Conservation (phyloP, 1,140 invertebrate species). For the Hycleus cichorii region DNA sequence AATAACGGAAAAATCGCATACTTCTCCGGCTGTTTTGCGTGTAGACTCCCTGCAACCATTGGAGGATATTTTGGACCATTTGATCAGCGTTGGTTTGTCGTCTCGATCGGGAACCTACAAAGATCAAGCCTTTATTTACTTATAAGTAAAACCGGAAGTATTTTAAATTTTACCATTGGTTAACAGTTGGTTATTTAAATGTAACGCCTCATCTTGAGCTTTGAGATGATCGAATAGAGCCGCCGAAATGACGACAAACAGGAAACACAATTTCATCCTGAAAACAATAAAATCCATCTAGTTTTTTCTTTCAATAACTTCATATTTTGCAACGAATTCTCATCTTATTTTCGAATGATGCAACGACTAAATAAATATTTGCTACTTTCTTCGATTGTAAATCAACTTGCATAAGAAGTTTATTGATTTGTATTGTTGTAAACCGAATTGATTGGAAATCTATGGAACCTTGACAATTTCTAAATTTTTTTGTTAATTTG, state of each 20-base stretch:
- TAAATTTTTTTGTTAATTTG: too few species aligned
- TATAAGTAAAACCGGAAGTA: too few species aligned
- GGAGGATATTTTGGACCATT: slow-evolving; percentile 63
- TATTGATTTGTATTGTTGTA: too few species aligned
- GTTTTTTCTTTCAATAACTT: too few species aligned
- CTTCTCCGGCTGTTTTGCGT: slow-evolving; percentile 59
- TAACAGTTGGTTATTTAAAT: neutral
- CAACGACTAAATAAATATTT: too few species aligned
- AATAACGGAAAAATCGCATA: slow-evolving; percentile 33
- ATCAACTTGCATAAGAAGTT: too few species aligned
- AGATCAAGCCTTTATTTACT: too few species aligned
- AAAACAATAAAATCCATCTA: slow-evolving; percentile 8
- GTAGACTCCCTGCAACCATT: slow-evolving; percentile 64
- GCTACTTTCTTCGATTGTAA: too few species aligned
- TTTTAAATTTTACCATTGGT: neutral
- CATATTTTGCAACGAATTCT: too few species aligned
- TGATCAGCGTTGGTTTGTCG: slow-evolving; percentile 50
- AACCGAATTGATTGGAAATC: too few species aligned
- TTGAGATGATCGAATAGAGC: slow-evolving; percentile 2
- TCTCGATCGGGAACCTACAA: slow-evolving; percentile 17
- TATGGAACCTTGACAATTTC: too few species aligned
- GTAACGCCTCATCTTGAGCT: slow-evolving; percentile 3
- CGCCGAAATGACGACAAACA: slow-evolving; percentile 16
- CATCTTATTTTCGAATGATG: too few species aligned
- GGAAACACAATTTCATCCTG: slow-evolving; percentile 18